Evolutionary conservation across 2,888 invertebrate species (phyloP), one percentile per base, ranked within the genome.

Genomic region (Drosophila bunnanda): DNA sequence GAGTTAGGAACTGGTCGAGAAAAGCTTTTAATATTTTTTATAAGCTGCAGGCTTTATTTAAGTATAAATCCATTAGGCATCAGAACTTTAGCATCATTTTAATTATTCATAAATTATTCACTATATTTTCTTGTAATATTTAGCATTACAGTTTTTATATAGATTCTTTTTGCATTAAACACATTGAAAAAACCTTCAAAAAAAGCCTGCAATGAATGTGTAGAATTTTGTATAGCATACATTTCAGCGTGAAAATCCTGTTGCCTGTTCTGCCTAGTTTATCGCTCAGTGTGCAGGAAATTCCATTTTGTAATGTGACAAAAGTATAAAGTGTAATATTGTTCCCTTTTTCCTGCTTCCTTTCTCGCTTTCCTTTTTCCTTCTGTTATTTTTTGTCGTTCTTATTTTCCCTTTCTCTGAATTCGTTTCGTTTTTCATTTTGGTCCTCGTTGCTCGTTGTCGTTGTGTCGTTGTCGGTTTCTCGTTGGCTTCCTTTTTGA

Each of bases 301-400:
- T 87, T 72, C 70, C 85, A 89, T 83, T 89, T 89, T 81, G 88
- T 87, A 88, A 88, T 84, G 82, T 89, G 75, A 85, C 77, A 69
- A 89, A 84, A 87, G 88, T 78, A 78, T 88, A 80, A 87, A 86
- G 77, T 84, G 77, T 88, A 87, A 89, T 84, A 89, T 89, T 89
- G 82, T 89, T 70, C 85, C 56, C 55, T 39, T 55, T 55, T 50
- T 66, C 50, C 67, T 6, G 64, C 41, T 64, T 64, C 50, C 64
- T 30, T 36, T 30, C 53, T 6, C 8, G 28, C 15, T n/a, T 66
- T 38, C 30, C 38, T 10, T 32, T 10, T 2, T 34, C 5, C 25
- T 48, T 57, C 13, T 22, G 25, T 41, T 55, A 44, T 48, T 46
- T 34, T 25, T 20, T 22, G 43, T 44, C 15, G 4, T 44, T 25